Conservation (phyloP, 2,797 vertebrate species). For the Adrianichthys oophorus region DNA sequence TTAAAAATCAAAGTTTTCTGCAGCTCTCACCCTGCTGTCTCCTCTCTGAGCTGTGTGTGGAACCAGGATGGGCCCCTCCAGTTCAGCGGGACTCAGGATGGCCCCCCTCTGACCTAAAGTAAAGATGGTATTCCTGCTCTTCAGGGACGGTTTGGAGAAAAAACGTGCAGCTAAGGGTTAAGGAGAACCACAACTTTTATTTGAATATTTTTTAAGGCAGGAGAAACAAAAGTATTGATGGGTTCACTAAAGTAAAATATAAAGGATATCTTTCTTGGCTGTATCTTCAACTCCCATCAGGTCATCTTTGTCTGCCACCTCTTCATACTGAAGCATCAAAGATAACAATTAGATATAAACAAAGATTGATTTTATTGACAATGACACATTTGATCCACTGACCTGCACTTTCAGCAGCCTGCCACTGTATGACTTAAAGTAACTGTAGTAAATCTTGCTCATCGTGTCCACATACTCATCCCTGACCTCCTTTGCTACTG, state of each 20-base stretch:
- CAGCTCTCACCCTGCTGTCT: constrained; percentile 66
- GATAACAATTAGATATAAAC: background rate
- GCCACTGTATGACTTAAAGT: constrained; percentile 92
- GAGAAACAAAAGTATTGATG: too few relatives aligned
- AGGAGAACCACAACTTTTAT: constrained; percentile 34
- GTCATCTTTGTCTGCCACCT: constrained; percentile 93
- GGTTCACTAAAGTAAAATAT: background rate
- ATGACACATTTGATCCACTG: constrained; percentile 21
- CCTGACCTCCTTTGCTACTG: constrained; percentile 88
- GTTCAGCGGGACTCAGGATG: constrained; percentile 84
- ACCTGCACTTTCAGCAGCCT: constrained; percentile 94
- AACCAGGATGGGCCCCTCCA: constrained; percentile 91
- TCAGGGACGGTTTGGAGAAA: constrained; percentile 91
- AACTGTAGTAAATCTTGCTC: constrained; percentile 92
- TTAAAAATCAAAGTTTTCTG: background rate
- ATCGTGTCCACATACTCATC: constrained; percentile 93
- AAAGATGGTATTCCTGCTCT: constrained; percentile 93
- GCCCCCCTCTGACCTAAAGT: constrained; percentile 88
- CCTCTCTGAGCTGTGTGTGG: constrained; percentile 90
- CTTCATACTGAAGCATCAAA: constrained; percentile 83
- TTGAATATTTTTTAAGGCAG: too few relatives aligned
- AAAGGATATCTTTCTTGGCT: constrained; percentile 91
- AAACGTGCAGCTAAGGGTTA: constrained; percentile 80
- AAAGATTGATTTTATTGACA: too few relatives aligned
- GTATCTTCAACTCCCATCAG: constrained; percentile 96